A percentile compares a stretch with the other conserved stretches of the same genome.
phyloP scores from a whole-genome alignment of 2,113 vertebrate genomes.

The Anoura caudifer region DNA sequence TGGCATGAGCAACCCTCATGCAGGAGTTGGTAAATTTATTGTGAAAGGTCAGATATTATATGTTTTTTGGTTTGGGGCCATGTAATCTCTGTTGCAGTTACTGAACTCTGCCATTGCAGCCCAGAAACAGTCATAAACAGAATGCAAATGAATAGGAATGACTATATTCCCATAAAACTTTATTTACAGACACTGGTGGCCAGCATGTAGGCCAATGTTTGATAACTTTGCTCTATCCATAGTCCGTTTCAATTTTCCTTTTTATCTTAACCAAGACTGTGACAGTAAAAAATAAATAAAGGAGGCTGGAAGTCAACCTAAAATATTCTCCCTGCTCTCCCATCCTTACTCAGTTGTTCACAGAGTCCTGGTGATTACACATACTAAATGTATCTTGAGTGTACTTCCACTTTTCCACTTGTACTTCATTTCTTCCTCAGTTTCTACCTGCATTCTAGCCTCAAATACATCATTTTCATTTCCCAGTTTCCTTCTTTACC shows the following conservation, averaged over 20 bases:
- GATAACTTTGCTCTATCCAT: neutral
- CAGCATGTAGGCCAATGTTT: neutral
- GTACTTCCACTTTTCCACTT: neutral
- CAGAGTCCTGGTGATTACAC: neutral
- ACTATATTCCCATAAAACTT: neutral
- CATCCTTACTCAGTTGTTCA: neutral
- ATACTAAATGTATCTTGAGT: neutral
- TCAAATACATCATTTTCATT: neutral
- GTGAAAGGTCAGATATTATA: neutral
- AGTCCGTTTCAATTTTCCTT: neutral
- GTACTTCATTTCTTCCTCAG: neutral
- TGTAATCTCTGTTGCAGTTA: neutral
- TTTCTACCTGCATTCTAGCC: neutral
- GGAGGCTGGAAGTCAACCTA: neutral
- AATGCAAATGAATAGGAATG: neutral
- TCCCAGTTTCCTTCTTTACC: neutral
- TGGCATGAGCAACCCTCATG: neutral
- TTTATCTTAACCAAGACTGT: neutral
- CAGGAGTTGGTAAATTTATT: neutral
- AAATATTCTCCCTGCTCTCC: neutral
- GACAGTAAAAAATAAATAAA: neutral
- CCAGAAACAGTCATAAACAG: neutral
- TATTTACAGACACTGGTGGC: neutral
- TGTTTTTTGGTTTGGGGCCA: neutral
- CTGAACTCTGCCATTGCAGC: neutral